Evolutionary conservation across 2,797 vertebrate species (phyloP), one percentile per base, ranked within the genome.

Genomic region (Brotula barbata): DNA sequence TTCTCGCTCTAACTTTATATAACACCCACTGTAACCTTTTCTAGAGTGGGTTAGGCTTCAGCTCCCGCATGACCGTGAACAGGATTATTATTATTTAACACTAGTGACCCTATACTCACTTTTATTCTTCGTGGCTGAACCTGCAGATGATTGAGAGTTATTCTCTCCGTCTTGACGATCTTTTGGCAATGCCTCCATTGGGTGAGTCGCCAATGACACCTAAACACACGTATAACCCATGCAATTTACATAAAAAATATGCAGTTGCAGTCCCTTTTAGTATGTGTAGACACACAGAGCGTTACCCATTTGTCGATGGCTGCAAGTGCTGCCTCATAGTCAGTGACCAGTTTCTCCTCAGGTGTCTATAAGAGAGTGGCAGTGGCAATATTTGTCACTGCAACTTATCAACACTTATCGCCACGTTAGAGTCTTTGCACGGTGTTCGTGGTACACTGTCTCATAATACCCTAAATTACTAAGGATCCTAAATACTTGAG

Each of bases 241-340:
- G 57, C 13, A 49, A 2, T 1, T 61, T 11, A 64, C 1, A 7
- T 17, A 13, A 21, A 19, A 28, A 42, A 39, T 1, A 20, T 34
- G 20, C 11, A 16, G 33, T 11, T 7, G n/a, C 13, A 39, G 8
- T 12, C 44, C n/a, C 19, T 43, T 8, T 66, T 15, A 40, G 31
- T 20, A 64, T 5, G 8, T 7, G 22, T 8, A 47, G 19, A 4
- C 3, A 58, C 8, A 28, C 5, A 62, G 2, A 43, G 4, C 15
- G 10, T 82, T 91, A 97, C 95, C 93, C 93, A 73, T 52, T 81
- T 78, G 45, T 77, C 87, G 62, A 99, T 45, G 22, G 90, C 68
- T 52, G 62, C 43, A n/a, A 91, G 39, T 15, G 91, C 87, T 36
- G 84, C 85, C 43, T 93, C 87, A 59, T 91, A 93, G 61, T 92